Conservation (phyloP, 2,888 invertebrate species). For the Drosophila lutescens region DNA sequence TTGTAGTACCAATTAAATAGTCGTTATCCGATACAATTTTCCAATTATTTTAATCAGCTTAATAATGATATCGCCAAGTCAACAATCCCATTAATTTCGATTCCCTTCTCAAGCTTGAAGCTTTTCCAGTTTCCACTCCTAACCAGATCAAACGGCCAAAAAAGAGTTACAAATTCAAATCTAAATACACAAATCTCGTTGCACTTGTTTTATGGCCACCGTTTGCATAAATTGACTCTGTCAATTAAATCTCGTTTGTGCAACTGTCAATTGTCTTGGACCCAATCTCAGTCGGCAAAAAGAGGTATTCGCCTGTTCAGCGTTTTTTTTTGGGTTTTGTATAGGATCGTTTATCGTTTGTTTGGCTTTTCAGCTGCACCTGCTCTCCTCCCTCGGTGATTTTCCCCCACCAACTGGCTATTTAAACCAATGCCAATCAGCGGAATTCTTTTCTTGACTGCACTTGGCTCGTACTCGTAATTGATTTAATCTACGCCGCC, state of each 20-base stretch:
- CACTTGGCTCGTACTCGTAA: slow-evolving; percentile 48
- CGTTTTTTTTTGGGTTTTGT: slow-evolving; percentile 44
- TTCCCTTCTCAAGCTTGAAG: slow-evolving; percentile 10
- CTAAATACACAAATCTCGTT: slow-evolving; percentile 39
- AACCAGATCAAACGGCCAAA: slow-evolving; percentile 8
- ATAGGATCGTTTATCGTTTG: slow-evolving; percentile 16
- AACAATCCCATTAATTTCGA: slow-evolving; percentile 10
- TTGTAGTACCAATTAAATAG: background rate
- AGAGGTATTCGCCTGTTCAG: slow-evolving; percentile 41
- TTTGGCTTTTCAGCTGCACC: slow-evolving; percentile 32
- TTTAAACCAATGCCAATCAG: slow-evolving; percentile 60
- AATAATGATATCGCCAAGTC: background rate
- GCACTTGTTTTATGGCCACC: slow-evolving; percentile 59
- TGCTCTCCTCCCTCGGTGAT: slow-evolving; percentile 1
- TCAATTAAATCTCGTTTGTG: slow-evolving; percentile 72
- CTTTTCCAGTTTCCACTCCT: slow-evolving; percentile 14
- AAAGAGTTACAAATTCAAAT: slow-evolving; percentile 31
- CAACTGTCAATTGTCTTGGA: slow-evolving; percentile 69
- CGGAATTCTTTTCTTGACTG: slow-evolving; percentile 56
- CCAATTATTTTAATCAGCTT: slow-evolving; percentile 17
- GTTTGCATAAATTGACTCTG: slow-evolving; percentile 78
- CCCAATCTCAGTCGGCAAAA: slow-evolving; percentile 27
- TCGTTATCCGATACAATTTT: background rate
- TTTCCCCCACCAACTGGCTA: slow-evolving; percentile 11
- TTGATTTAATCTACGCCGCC: slow-evolving; percentile 75